A percentile compares a stretch with the other conserved stretches of the same genome.
Evolutionary conservation across 2,113 vertebrate species (phyloP).

Genomic region (Percina caprodes): DNA sequence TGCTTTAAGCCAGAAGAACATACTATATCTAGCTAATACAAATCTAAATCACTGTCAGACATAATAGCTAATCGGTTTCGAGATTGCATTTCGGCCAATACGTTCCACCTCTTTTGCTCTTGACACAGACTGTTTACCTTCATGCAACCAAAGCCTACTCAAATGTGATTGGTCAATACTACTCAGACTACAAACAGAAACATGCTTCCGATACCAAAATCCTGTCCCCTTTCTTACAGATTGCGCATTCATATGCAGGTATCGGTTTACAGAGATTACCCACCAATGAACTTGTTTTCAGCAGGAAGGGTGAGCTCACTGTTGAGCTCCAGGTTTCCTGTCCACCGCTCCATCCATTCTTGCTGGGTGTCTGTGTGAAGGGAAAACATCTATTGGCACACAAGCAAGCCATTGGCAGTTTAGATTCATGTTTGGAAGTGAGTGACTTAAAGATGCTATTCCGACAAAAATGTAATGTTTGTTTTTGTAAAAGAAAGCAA

Average conservation of each 20-base stretch:
- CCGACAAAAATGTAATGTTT: neutral
- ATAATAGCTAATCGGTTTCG: no score
- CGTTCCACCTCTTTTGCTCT: no score
- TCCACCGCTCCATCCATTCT: conserved; percentile 90
- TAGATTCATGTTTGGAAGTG: neutral
- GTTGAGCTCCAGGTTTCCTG: conserved; percentile 87
- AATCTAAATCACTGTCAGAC: no score
- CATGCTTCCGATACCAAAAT: no score
- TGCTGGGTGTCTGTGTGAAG: conserved; percentile 85
- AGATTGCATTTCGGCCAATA: no score
- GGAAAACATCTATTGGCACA: conserved; percentile 14
- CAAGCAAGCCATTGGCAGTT: neutral
- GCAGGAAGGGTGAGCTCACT: conserved; percentile 91
- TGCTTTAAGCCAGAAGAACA: neutral
- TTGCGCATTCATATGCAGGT: no score
- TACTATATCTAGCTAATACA: no score
- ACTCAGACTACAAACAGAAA: no score
- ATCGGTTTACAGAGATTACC: conserved; percentile 47
- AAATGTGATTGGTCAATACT: no score
- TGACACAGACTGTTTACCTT: no score
- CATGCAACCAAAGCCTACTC: no score
- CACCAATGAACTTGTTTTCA: conserved; percentile 97
- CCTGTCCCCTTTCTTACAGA: no score
- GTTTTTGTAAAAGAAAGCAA: neutral
- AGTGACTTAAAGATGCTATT: neutral